Percentiles rank a stretch among this genome's conserved stretches.
These are phyloP conservation scores for Dromaius novaehollandiae DNA, from an alignment of 2,113 vertebrate genomes.

Conservation along the genomic window DNA sequence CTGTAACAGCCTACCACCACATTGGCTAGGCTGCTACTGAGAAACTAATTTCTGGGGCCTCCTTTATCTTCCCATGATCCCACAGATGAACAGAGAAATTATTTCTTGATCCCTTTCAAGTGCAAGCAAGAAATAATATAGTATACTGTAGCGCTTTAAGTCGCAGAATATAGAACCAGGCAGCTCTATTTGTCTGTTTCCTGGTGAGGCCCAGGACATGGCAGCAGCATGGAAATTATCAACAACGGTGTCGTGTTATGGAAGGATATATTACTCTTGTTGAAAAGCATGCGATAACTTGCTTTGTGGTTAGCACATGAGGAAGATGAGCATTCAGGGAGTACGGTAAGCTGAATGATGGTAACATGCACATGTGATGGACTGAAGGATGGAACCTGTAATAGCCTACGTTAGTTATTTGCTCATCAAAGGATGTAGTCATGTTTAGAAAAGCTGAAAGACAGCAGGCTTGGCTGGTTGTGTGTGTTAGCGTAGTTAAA, in stretches of 20 bases:
- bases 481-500: not conserved
- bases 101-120: not conserved
- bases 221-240: not conserved
- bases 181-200: not conserved
- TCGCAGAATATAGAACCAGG: too few relatives aligned
- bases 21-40: not conserved
- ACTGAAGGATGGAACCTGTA: not conserved
- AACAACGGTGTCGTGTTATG: rapidly evolving
- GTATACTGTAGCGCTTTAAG: not conserved
- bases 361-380: not conserved
- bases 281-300: not conserved
- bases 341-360: not conserved
- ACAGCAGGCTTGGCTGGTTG: conserved; percentile 20
- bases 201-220: not conserved
- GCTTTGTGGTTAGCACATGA: not conserved
- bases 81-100: not conserved
- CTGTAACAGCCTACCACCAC: too few relatives aligned
- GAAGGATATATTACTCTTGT: not conserved
- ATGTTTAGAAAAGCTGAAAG: not conserved
- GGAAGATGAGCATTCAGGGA: not conserved
- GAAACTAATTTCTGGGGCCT: not conserved
- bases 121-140: not conserved
- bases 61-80: not conserved
- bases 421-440: not conserved
- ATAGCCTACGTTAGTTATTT: not conserved